These are phyloP conservation scores for Mactromeris polynyma DNA, from an alignment of 2,888 invertebrate species.

Conservation along the genomic window DNA sequence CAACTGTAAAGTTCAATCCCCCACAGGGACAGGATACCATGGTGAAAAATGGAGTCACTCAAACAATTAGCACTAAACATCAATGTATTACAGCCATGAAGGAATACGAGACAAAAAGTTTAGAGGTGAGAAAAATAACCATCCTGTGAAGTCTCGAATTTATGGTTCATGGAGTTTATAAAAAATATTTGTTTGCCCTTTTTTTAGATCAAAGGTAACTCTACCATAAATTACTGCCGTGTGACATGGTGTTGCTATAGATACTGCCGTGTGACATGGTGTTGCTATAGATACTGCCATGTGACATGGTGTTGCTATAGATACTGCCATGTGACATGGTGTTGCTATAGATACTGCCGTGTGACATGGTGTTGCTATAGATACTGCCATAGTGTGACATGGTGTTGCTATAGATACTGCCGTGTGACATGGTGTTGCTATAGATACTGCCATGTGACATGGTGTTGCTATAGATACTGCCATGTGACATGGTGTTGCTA, in stretches of 20 bases:
- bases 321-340: no score
- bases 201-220: background rate
- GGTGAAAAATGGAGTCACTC: constrained; percentile 92
- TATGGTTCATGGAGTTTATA: background rate
- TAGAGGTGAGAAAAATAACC: constrained; percentile 89
- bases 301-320: no score
- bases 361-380: no score
- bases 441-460: no score
- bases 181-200: no score
- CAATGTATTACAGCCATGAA: constrained; percentile 99
- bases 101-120: constrained; percentile 97
- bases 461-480: no score
- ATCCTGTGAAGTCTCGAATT: background rate
- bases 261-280: background rate
- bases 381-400: no score
- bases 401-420: background rate
- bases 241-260: background rate
- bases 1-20: constrained; percentile 93
- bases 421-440: background rate
- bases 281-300: no score
- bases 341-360: no score
- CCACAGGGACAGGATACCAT: constrained; percentile 93
- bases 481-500: no score
- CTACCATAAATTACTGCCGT: background rate
- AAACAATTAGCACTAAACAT: constrained; percentile 95